Evolutionary conservation across 2,888 invertebrate species (phyloP).

Genomic region (Tenthredo notha): DNA sequence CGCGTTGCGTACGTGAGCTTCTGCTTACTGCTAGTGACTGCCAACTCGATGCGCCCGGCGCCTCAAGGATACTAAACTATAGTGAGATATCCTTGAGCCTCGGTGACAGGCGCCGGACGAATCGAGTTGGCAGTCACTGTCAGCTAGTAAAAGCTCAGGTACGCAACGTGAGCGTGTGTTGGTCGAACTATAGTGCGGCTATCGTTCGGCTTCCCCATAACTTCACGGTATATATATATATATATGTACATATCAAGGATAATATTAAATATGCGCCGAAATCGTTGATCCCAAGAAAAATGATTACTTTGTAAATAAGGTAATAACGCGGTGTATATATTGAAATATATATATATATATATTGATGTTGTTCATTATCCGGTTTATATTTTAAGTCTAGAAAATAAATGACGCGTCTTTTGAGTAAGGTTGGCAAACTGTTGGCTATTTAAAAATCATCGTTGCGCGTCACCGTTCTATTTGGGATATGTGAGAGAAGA

Average conservation of each 20-base stretch:
- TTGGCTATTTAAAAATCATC: constrained; percentile 46
- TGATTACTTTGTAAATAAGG: not conserved
- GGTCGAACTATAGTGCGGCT: no score
- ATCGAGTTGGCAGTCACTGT: no score
- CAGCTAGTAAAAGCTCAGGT: no score
- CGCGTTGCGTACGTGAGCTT: no score
- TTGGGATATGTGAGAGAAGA: not conserved
- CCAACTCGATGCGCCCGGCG: no score
- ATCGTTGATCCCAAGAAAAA: not conserved
- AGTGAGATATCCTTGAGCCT: no score
- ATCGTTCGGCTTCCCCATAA: no score
- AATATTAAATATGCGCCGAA: not conserved
- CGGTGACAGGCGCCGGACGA: no score
- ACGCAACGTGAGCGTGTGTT: no score
- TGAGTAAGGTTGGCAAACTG: constrained; percentile 49
- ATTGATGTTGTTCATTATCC: not conserved
- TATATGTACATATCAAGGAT: not conserved
- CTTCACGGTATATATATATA: no score
- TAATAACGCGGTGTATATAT: not conserved
- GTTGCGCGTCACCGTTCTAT: constrained; percentile 38
- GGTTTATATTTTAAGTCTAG: not conserved
- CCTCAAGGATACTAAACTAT: no score
- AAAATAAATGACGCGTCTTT: constrained; percentile 35
- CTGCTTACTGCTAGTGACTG: no score
- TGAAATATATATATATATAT: not conserved